These are phyloP conservation scores for Erpetoichthys calabaricus DNA, from an alignment of 2,797 vertebrate genomes.

Conservation along the genomic window DNA sequence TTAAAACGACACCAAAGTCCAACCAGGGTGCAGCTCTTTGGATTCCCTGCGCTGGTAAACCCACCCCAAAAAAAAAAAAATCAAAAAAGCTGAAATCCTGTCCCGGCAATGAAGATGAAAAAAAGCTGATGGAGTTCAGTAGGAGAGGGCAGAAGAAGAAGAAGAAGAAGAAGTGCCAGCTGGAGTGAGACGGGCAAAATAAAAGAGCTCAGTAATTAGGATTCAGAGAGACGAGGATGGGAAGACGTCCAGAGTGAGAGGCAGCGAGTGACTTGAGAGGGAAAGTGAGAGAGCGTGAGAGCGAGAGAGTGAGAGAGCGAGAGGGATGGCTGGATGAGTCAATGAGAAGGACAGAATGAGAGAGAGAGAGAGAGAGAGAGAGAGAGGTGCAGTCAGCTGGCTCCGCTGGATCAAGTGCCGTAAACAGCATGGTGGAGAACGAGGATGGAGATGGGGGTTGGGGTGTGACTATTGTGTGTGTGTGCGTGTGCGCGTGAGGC, in stretches of 20 bases:
- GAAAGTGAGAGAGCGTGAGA: slow-evolving; percentile 62
- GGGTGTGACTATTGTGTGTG: no score
- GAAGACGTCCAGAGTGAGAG: slow-evolving; percentile 8
- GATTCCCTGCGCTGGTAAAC: slow-evolving; percentile 13
- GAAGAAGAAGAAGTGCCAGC: no score
- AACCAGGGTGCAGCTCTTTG: neutral
- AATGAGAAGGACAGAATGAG: slow-evolving; percentile 7
- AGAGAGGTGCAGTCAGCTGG: no score
- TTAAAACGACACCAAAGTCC: slow-evolving; percentile 10
- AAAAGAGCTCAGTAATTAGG: neutral
- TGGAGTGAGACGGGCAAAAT: no score
- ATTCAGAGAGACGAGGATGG: slow-evolving; percentile 4
- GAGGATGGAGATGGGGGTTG: no score
- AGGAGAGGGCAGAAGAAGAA: no score
- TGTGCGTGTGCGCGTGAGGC: no score
- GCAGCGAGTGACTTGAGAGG: slow-evolving; percentile 35
- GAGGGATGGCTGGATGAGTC: slow-evolving; percentile 22
- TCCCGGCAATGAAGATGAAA: no score
- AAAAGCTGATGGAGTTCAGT: no score
- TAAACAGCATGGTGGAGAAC: no score
- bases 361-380: slow-evolving; percentile 12
- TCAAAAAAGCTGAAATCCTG: no score
- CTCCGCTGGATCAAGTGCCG: no score
- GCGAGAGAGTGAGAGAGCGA: slow-evolving; percentile 53
- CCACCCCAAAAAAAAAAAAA: slow-evolving; percentile 11